A percentile compares a stretch with the other conserved stretches of the same genome.
Evolutionary conservation across 92 coral and sea anemone genomes (phyloP).

Genomic region (Micromussa lordhowensis): DNA sequence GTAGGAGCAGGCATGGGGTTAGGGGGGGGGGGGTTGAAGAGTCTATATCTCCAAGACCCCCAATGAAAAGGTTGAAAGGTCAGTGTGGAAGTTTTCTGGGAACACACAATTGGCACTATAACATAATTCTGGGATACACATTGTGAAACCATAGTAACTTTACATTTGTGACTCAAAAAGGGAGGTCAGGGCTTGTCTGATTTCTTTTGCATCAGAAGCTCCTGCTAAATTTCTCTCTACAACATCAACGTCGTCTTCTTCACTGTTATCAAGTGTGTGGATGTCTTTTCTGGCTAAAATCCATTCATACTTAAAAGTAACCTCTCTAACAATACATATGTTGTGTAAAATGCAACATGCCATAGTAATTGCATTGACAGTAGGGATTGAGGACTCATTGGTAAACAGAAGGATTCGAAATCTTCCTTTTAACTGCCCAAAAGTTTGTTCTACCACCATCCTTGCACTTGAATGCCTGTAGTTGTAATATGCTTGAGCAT

Average conservation of each 20-base stretch:
- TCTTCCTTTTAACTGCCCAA: constrained; percentile 62
- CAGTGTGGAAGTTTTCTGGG: constrained; percentile 25
- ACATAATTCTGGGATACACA: constrained; percentile 4
- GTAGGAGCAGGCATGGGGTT: constrained; percentile 28
- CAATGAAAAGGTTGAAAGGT: constrained; percentile 31
- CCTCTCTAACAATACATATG: constrained; percentile 61
- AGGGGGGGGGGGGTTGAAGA: constrained; percentile 7
- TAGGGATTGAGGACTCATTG: constrained; percentile 63
- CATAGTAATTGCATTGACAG: constrained; percentile 57
- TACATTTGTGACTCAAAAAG: constrained; percentile 49
- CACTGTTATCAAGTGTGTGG: constrained; percentile 54
- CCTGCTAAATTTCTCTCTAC: constrained; percentile 54
- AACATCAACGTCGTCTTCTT: constrained; percentile 64
- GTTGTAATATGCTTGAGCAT: constrained; percentile 67
- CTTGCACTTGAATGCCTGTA: constrained; percentile 67
- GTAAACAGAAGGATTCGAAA: constrained; percentile 61
- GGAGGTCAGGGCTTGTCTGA: constrained; percentile 53
- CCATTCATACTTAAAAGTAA: constrained; percentile 68
- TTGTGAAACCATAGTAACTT: constrained; percentile 16
- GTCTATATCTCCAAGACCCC: constrained; percentile 37
- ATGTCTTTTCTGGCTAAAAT: constrained; percentile 62
- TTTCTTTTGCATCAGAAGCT: constrained; percentile 62
- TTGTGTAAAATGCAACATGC: constrained; percentile 68
- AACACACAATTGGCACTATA: constrained; percentile 19
- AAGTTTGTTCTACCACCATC: constrained; percentile 67